Evolutionary conservation across 2,888 invertebrate genomes (phyloP).

Genomic region (Hyposoter didymator): DNA sequence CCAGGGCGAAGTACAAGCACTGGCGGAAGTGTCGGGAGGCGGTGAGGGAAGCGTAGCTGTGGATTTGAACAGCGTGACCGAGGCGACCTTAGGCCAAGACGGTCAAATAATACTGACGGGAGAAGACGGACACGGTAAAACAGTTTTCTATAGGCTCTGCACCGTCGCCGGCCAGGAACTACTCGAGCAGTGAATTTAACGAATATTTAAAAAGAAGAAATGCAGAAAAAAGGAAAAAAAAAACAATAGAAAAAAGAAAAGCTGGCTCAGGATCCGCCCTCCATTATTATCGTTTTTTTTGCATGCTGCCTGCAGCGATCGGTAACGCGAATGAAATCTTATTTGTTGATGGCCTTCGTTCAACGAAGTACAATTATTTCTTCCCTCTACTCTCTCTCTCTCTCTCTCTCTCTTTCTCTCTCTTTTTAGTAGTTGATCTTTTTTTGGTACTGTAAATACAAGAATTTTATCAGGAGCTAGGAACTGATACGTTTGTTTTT

Average conservation of each 20-base stretch:
- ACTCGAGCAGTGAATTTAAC: conserved; percentile 82
- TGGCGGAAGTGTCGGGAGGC: conserved; percentile 89
- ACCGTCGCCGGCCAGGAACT: conserved; percentile 84
- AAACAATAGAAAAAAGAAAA: conserved; percentile 31
- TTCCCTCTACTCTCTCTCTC: conserved; percentile 31
- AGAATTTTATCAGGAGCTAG: conserved; percentile 74
- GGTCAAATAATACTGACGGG: conserved; percentile 98
- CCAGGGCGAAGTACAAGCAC: conserved; percentile 88
- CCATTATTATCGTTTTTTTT: conserved; percentile 73
- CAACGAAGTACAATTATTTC: conserved; percentile 75
- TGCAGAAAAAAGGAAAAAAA: conserved; percentile 18
- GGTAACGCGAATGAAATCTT: conserved; percentile 75
- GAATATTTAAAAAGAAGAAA: conserved; percentile 44
- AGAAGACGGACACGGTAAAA: conserved; percentile 95
- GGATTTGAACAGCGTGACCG: conserved; percentile 95
- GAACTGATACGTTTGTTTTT: conserved; percentile 64
- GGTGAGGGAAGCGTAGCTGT: conserved; percentile 91
- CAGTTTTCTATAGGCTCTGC: conserved; percentile 85
- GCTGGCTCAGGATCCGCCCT: conserved; percentile 57
- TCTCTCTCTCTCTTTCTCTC: conserved; percentile 66
- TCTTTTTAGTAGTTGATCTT: conserved; percentile 64
- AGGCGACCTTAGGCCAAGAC: conserved; percentile 95
- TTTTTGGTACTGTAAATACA: conserved; percentile 77
- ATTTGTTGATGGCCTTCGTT: conserved; percentile 69
- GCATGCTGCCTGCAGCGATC: conserved; percentile 81